Percentiles rank a stretch among this genome's conserved stretches.
These are phyloP conservation scores for Philypnodon macrostomus DNA, from an alignment of 2,797 vertebrate species.

Conservation along the genomic window DNA sequence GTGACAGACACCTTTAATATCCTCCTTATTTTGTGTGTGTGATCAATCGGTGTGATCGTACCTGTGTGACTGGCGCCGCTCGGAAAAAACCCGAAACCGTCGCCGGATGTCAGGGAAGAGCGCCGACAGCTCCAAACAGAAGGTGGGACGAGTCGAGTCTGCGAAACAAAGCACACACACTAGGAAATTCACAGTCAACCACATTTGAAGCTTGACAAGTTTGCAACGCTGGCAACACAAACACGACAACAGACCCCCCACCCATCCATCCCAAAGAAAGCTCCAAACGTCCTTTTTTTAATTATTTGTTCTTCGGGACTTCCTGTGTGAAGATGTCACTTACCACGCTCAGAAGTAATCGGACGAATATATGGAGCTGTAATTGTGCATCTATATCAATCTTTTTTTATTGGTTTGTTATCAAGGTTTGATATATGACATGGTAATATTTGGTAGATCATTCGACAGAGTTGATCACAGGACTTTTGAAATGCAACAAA, in stretches of 20 bases:
- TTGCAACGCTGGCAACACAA: conserved; percentile 42
- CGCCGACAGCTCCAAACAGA: conserved; percentile 71
- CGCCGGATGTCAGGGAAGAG: conserved; percentile 70
- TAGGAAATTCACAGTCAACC: conserved; percentile 69
- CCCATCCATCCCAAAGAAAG: no score
- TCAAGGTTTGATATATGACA: conserved; percentile 23
- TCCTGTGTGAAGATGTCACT: conserved; percentile 41
- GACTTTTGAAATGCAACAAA: conserved; percentile 8
- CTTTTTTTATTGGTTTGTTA: conserved; percentile 12
- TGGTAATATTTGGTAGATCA: no score
- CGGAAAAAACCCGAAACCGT: conserved; percentile 27
- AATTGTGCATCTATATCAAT: conserved; percentile 40
- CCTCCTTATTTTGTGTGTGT: conserved; percentile 69
- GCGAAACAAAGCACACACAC: conserved; percentile 77
- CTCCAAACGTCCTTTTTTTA: conserved; percentile 6
- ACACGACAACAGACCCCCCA: conserved; percentile 25
- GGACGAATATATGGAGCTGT: conserved; percentile 38
- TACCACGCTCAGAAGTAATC: conserved; percentile 35
- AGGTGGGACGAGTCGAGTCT: conserved; percentile 73
- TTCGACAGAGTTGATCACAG: no score
- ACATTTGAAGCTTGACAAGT: conserved; percentile 61
- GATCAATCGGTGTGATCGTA: conserved; percentile 75
- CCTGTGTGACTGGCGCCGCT: conserved; percentile 70
- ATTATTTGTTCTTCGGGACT: conserved; percentile 40
- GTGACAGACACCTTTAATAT: conserved; percentile 87